A percentile compares a stretch with the other conserved stretches of the same genome.
Evolutionary conservation across 2,888 invertebrate species (phyloP).

Genomic region (Drosophila monieri): DNA sequence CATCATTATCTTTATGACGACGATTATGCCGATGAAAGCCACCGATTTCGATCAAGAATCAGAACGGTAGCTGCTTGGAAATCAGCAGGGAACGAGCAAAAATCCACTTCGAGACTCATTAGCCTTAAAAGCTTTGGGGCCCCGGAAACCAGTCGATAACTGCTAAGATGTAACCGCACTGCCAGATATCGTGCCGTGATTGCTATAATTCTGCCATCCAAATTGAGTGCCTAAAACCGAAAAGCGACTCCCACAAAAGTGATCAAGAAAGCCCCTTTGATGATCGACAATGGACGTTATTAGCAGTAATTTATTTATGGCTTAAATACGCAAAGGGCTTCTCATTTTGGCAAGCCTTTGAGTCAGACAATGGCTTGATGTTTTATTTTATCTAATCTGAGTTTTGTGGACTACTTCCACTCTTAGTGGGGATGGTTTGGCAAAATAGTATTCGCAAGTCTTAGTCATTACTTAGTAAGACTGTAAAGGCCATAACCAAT

Average conservation of each 20-base stretch:
- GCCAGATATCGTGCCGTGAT: slow-evolving; percentile 11
- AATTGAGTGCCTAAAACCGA: slow-evolving; percentile 29
- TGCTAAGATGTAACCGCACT: slow-evolving; percentile 17
- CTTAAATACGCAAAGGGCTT: slow-evolving; percentile 35
- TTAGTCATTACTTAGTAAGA: neutral
- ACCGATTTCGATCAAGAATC: slow-evolving; percentile 69
- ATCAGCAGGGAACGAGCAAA: slow-evolving; percentile 22
- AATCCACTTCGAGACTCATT: slow-evolving; percentile 21
- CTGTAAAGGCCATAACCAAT: neutral
- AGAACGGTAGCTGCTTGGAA: slow-evolving; percentile 41
- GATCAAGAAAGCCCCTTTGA: slow-evolving; percentile 8
- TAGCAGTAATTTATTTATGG: slow-evolving; percentile 42
- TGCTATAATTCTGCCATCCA: slow-evolving; percentile 30
- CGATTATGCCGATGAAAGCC: slow-evolving; percentile 46
- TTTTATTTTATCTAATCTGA: slow-evolving; percentile 1
- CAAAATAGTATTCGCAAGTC: neutral
- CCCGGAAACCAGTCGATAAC: slow-evolving; percentile 29
- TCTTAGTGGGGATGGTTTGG: neutral
- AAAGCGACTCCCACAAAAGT: slow-evolving; percentile 10
- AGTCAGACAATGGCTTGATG: neutral
- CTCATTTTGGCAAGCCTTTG: neutral
- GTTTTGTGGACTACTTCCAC: neutral
- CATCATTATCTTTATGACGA: slow-evolving; percentile 58
- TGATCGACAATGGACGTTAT: slow-evolving; percentile 37
- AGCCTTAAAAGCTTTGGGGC: slow-evolving; percentile 35